Conservation (phyloP, 2,797 vertebrate species). For the Discoglossus pictus region DNA sequence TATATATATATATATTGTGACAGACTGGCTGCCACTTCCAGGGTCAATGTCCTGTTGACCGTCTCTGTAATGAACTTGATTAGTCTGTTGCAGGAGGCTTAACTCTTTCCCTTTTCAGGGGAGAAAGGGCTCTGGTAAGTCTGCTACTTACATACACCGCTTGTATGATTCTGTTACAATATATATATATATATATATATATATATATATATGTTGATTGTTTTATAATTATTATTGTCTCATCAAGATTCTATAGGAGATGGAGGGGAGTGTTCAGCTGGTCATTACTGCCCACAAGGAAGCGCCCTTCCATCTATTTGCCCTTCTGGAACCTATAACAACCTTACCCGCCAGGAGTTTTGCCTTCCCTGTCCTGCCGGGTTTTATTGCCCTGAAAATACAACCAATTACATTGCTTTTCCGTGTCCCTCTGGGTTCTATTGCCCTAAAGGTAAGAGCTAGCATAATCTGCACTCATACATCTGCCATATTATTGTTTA, state of each 20-base stretch:
- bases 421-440: slow-evolving; percentile 89
- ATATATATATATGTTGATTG: background rate
- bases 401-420: slow-evolving; percentile 72
- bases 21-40: no score
- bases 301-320: slow-evolving; percentile 75
- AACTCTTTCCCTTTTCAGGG: no score
- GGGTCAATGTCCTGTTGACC: no score
- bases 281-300: slow-evolving; percentile 84
- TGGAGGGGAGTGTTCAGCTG: slow-evolving; percentile 79
- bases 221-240: slow-evolving; percentile 22
- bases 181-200: background rate
- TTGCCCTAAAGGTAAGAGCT: slow-evolving; percentile 82
- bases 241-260: slow-evolving; percentile 53
- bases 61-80: no score
- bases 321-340: slow-evolving; percentile 82
- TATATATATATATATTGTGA: no score
- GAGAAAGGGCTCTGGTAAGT: no score
- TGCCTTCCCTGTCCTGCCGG: slow-evolving; percentile 84
- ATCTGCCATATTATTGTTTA: no score
- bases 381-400: slow-evolving; percentile 86
- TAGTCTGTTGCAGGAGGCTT: no score
- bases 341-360: slow-evolving; percentile 75
- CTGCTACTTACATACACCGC: no score
- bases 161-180: no score
- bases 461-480: no score